Percentiles rank a stretch among this genome's conserved stretches.
These are phyloP conservation scores for Elgaria multicarinata DNA, from an alignment of 2,113 vertebrate species.

Conservation along the genomic window DNA sequence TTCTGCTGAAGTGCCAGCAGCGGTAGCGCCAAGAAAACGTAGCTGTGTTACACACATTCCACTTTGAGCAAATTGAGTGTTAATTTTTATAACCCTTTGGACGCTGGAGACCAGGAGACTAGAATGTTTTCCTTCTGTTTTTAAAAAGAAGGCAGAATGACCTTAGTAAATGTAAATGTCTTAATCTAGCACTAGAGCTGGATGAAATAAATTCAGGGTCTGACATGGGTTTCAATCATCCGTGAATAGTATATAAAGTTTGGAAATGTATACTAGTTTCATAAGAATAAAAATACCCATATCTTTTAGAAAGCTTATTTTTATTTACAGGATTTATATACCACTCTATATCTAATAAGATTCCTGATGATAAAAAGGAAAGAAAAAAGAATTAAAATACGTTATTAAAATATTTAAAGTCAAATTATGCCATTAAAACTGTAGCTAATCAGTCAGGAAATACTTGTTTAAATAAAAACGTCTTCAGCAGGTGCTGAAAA, in stretches of 20 bases:
- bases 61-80: neutral
- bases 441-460: no score
- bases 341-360: no score
- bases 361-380: no score
- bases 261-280: neutral
- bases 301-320: no score
- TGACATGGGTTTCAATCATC: neutral
- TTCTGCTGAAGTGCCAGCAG: neutral
- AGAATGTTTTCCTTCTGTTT: neutral
- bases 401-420: no score
- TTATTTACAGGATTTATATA: no score
- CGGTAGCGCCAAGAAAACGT: slow-evolving; percentile 34
- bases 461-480: no score
- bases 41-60: slow-evolving; percentile 8
- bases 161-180: neutral
- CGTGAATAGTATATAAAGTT: neutral
- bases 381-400: no score
- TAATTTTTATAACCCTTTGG: neutral
- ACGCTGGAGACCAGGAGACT: neutral
- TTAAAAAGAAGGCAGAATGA: neutral
- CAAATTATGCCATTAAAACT: no score
- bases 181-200: neutral
- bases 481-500: no score
- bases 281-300: no score
- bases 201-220: neutral